These are phyloP conservation scores for Aethina tumida DNA, from an alignment of 1,140 invertebrate species.

Conservation along the genomic window DNA sequence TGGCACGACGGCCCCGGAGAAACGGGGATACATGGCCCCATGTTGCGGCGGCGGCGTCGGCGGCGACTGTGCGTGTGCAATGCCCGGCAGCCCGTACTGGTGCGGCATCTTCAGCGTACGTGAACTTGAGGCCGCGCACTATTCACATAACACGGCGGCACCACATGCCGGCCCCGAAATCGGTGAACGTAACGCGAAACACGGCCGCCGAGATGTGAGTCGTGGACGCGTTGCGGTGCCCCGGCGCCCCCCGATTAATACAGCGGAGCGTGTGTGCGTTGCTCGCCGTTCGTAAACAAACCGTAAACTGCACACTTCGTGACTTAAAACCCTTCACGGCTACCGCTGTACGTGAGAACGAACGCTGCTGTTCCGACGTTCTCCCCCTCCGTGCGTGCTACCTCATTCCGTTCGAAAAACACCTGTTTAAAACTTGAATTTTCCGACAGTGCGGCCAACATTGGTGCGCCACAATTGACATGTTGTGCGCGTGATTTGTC, in stretches of 20 bases:
- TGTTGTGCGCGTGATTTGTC: background rate
- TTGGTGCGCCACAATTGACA: constrained; percentile 3
- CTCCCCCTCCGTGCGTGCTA: constrained; percentile 25
- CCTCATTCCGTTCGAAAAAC: constrained; percentile 49
- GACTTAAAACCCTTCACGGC: constrained; percentile 17
- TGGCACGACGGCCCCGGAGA: constrained; percentile 40
- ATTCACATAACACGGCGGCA: too few species aligned
- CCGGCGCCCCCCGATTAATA: constrained; percentile 6
- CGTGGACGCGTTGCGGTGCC: constrained; percentile 13
- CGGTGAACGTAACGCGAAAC: too few species aligned
- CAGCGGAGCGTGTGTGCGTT: background rate
- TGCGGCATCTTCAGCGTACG: constrained; percentile 54
- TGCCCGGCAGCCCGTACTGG: constrained; percentile 59
- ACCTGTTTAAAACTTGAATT: constrained; percentile 53
- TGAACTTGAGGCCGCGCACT: too few species aligned
- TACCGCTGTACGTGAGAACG: constrained; percentile 27
- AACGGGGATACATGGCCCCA: constrained; percentile 44
- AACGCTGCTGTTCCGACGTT: constrained; percentile 19
- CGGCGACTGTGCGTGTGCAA: constrained; percentile 63
- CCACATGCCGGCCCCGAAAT: background rate
- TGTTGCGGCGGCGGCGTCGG: constrained; percentile 57
- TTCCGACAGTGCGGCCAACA: constrained; percentile 50
- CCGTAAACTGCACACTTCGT: constrained; percentile 8
- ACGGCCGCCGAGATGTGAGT: background rate
- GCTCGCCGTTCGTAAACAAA: background rate